These are phyloP conservation scores for Balearica regulorum DNA, from an alignment of 2,797 vertebrate genomes.

Conservation along the genomic window DNA sequence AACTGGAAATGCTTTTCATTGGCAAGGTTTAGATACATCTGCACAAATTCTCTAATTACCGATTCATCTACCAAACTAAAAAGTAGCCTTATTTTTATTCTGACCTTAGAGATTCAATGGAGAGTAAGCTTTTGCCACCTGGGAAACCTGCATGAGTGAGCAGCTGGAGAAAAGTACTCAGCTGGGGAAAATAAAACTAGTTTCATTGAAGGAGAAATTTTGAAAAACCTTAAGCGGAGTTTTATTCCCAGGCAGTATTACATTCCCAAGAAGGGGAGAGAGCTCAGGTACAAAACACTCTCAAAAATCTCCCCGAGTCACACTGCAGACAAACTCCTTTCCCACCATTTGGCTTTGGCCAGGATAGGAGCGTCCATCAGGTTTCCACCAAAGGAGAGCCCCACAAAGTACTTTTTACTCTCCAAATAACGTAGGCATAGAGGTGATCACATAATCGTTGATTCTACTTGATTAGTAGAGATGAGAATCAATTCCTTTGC, in stretches of 20 bases:
- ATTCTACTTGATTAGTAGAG: background rate
- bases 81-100: background rate
- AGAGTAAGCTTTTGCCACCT: background rate
- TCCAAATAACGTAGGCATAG: background rate
- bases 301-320: background rate
- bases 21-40: background rate
- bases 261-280: background rate
- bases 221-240: background rate
- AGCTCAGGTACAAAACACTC: background rate
- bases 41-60: background rate
- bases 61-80: background rate
- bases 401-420: too few relatives aligned
- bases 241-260: background rate
- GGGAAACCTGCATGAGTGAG: background rate
- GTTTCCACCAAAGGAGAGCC: background rate
- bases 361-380: background rate
- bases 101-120: background rate
- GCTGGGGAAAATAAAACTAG: background rate
- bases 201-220: background rate
- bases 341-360: background rate
- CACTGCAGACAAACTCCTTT: background rate
- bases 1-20: background rate
- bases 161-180: background rate
- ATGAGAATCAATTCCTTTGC: background rate
- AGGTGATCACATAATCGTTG: background rate